A percentile compares a stretch with the other conserved stretches of the same genome.
phyloP scores from a whole-genome alignment of 2,113 vertebrate genomes.

The Etia nguti region DNA sequence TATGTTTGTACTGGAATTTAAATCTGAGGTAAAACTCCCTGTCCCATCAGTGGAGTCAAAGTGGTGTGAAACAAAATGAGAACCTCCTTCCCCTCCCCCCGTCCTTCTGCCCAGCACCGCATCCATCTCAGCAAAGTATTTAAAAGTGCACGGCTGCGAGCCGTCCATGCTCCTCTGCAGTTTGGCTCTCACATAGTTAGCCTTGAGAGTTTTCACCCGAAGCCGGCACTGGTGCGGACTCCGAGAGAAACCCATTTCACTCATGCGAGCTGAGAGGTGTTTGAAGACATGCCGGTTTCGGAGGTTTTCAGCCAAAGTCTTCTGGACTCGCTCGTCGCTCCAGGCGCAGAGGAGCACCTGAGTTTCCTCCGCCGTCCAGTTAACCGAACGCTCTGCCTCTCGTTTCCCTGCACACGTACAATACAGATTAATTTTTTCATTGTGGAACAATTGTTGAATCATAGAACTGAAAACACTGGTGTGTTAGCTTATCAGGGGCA shows the following conservation, averaged over 20 bases:
- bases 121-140: constrained; percentile 61
- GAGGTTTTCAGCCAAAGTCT: constrained; percentile 57
- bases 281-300: constrained; percentile 63
- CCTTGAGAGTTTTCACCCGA: constrained; percentile 61
- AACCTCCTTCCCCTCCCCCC: not conserved
- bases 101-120: constrained; percentile 38
- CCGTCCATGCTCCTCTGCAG: constrained; percentile 30
- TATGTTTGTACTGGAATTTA: not conserved
- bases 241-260: constrained; percentile 51
- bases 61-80: not conserved
- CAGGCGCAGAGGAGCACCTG: constrained; percentile 61
- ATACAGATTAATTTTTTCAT: not conserved
- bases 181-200: constrained; percentile 56
- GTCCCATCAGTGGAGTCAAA: not conserved
- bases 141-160: constrained; percentile 41
- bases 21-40: not conserved
- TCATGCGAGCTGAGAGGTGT: constrained; percentile 58
- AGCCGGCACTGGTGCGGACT: constrained; percentile 60
- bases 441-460: not conserved
- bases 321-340: constrained; percentile 62
- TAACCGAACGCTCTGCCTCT: constrained; percentile 56
- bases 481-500: not conserved
- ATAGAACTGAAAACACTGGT: not conserved
- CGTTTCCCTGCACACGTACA: constrained; percentile 35
- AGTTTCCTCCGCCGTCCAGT: constrained; percentile 64